Evolutionary conservation across 2,888 invertebrate species (phyloP), one percentile per base, ranked within the genome.

Genomic region (Ditylenchus weischeri): DNA sequence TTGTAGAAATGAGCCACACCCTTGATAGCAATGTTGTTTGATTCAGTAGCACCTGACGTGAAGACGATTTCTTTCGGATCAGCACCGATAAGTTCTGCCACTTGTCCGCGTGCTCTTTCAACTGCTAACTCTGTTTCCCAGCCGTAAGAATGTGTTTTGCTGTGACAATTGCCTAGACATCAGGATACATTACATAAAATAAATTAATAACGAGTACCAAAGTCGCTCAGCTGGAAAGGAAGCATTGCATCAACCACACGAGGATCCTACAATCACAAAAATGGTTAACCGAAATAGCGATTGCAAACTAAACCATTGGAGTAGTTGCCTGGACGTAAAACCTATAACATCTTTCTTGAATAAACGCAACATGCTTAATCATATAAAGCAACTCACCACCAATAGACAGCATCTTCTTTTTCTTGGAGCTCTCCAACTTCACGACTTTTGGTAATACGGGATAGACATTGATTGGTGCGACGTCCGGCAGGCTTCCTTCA

Each of bases 41-140:
- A 93, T 85, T 98, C 98, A 11, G 98, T 99, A 6, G 98, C 98
- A 68, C 98, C 98, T 38, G 95, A 96, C 11, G 98, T 99, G 84
- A 98, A 98, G 71, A 99, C 88, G 66, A 98, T 92, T 87, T 99
- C 98, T 84, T 92, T 92, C 19, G 93, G 90, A 84, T 98, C 94
- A 15, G 96, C 96, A 67, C 78, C 78, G 36, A 81, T 79, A 21
- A 81, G 68, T 23, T 62, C 66, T 18, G 81, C 80, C 11, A 81
- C 69, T 35, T 79, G 68, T 84, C 89, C 88, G 78, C 98, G 88
- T 1, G 94, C 95, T 75, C 88, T 88, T 85, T 98, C 98, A 18
- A 96, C 90, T 0, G 95, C 98, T 67, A 89, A 88, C 84, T 99
- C 98, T 78, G 92, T 90, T 85, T 96, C 96, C 98, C 98, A 99